These are phyloP conservation scores for Acromyrmex charruanus DNA, from an alignment of 1,140 invertebrate species.

Conservation along the genomic window DNA sequence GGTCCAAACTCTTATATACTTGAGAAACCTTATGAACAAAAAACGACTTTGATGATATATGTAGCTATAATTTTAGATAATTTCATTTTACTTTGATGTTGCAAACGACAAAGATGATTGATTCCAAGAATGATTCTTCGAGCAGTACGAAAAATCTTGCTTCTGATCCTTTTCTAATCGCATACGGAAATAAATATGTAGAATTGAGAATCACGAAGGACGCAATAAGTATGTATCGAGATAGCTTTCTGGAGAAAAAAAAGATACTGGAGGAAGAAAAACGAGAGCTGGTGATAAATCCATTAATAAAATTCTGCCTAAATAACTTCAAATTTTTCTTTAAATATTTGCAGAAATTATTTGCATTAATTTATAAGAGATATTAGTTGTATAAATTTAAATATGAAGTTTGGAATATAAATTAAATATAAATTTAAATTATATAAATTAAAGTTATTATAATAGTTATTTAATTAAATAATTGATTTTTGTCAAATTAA, in stretches of 20 bases:
- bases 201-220: conserved; percentile 66
- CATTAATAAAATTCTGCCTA: not conserved
- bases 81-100: not conserved
- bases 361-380: not conserved
- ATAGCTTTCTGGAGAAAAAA: conserved; percentile 50
- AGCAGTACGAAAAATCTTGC: not conserved
- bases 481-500: not conserved
- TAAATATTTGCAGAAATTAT: not conserved
- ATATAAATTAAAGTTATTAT: no score
- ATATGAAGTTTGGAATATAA: no score
- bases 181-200: conserved; percentile 61
- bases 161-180: conserved; percentile 17
- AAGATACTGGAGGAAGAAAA: conserved; percentile 58
- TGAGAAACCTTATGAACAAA: not conserved
- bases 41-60: not conserved
- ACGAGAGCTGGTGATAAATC: conserved; percentile 68
- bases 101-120: not conserved
- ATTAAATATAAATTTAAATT: not conserved
- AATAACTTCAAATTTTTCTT: not conserved
- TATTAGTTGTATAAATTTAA: not conserved
- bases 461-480: not conserved
- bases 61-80: not conserved
- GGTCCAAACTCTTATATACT: no score
- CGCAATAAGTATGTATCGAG: conserved; percentile 30
- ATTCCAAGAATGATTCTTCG: not conserved